phyloP scores from a whole-genome alignment of 2,888 invertebrate species.

The Timema podura region DNA sequence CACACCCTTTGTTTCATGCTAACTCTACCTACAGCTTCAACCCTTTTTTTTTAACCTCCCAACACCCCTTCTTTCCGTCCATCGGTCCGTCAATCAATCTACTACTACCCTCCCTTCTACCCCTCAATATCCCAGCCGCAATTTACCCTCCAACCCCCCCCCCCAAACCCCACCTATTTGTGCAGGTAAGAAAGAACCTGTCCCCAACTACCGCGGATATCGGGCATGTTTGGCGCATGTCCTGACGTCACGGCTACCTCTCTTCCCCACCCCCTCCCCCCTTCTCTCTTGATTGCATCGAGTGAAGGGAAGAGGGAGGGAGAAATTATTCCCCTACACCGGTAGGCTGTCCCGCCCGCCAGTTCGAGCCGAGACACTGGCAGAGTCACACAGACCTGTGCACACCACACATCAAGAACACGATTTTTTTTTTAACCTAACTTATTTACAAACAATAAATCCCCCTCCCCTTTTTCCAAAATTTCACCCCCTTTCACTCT shows the following conservation, averaged over 20 bases:
- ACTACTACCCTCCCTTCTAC: too few species aligned
- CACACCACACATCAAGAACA: slow-evolving; percentile 12
- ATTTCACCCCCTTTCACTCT: not conserved
- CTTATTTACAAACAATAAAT: too few species aligned
- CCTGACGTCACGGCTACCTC: slow-evolving; percentile 22
- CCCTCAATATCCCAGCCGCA: too few species aligned
- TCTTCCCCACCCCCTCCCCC: not conserved
- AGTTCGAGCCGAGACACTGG: slow-evolving; percentile 26
- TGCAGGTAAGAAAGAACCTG: too few species aligned
- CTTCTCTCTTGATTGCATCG: not conserved
- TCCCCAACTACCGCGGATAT: too few species aligned
- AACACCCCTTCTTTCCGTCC: too few species aligned
- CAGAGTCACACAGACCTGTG: slow-evolving; percentile 11
- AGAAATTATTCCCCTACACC: slow-evolving; percentile 15
- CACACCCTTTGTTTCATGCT: too few species aligned
- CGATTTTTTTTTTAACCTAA: not conserved
- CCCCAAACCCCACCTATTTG: too few species aligned
- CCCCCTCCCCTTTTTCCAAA: slow-evolving; percentile 15
- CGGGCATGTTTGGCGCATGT: slow-evolving; percentile 17
- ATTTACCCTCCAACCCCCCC: too few species aligned
- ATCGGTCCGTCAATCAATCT: too few species aligned
- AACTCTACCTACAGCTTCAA: too few species aligned
- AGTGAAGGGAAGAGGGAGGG: slow-evolving; percentile 15
- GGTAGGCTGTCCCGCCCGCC: slow-evolving; percentile 3
- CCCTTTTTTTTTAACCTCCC: too few species aligned